phyloP scores from a whole-genome alignment of 1,140 invertebrate species.

The Pomacea maculata region DNA sequence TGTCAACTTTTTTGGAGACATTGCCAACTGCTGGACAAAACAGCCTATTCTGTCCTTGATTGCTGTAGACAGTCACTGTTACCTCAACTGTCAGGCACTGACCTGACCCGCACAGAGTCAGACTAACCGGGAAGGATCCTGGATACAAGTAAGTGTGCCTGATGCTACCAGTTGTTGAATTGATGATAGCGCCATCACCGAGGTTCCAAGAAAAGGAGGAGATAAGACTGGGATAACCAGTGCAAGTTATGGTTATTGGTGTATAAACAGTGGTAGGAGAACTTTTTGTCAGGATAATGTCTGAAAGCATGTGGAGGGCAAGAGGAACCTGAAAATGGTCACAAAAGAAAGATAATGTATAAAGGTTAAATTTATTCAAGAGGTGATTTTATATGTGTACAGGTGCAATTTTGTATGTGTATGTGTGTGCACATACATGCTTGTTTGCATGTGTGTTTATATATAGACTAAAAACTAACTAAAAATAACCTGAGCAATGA shows the following conservation, averaged over 20 bases:
- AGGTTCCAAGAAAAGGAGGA: slow-evolving; percentile 16
- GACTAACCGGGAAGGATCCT: slow-evolving; percentile 4
- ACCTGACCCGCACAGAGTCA: slow-evolving; percentile 9
- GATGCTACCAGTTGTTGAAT: neutral
- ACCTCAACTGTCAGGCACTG: slow-evolving; percentile 1
- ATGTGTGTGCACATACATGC: no score
- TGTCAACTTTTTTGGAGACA: neutral
- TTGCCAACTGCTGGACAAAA: neutral
- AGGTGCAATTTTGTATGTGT: no score
- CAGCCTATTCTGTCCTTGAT: neutral
- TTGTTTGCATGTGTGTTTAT: no score
- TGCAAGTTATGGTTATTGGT: slow-evolving; percentile 2
- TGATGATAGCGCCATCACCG: slow-evolving; percentile 15
- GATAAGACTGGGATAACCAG: neutral
- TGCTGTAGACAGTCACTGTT: slow-evolving; percentile 1
- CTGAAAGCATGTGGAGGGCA: slow-evolving; percentile 3
- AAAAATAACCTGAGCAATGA: no score
- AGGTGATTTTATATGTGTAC: no score
- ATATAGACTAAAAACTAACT: no score
- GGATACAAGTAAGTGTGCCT: slow-evolving; percentile 18
- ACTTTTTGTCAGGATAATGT: slow-evolving; percentile 3
- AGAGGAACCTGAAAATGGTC: slow-evolving; percentile 1
- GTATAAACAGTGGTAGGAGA: slow-evolving; percentile 12
- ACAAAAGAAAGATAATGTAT: neutral
- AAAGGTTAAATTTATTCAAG: no score